phyloP scores from a whole-genome alignment of 1,140 invertebrate genomes.

The Saxidomus purpurata region DNA sequence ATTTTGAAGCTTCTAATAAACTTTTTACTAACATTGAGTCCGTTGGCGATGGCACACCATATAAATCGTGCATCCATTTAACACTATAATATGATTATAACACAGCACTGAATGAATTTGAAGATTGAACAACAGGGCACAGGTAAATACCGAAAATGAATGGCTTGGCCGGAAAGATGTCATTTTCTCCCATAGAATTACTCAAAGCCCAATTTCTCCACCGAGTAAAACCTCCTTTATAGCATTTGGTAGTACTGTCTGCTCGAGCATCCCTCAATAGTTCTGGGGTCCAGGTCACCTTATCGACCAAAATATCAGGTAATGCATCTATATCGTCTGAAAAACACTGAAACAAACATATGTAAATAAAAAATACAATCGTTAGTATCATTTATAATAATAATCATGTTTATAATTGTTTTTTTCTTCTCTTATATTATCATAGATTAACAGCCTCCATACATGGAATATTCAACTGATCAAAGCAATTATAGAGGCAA shows the following conservation, averaged over 20 bases:
- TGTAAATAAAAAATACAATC: neutral
- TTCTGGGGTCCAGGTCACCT: conserved; percentile 29
- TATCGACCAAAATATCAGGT: neutral
- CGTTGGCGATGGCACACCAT: neutral
- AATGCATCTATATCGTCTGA: neutral
- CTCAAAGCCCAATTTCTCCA: conserved; percentile 7
- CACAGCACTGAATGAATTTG: conserved; percentile 22
- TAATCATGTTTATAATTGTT: neutral
- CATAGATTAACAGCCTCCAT: too few species aligned
- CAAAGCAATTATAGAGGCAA: neutral
- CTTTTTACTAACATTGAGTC: neutral
- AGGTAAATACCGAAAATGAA: neutral
- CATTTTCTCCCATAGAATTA: neutral
- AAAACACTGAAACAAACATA: conserved; percentile 27
- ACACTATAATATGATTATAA: conserved; percentile 26
- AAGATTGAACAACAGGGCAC: neutral
- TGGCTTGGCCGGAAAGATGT: conserved; percentile 30
- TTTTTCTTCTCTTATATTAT: neutral
- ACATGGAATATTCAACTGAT: too few species aligned
- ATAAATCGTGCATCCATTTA: conserved; percentile 25
- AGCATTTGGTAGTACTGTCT: neutral
- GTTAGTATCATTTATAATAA: neutral
- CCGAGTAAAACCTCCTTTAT: neutral
- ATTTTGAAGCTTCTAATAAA: too few species aligned
- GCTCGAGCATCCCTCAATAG: neutral